These are phyloP conservation scores for Dasyprocta punctata DNA, from an alignment of 2,113 vertebrate genomes.

Conservation along the genomic window DNA sequence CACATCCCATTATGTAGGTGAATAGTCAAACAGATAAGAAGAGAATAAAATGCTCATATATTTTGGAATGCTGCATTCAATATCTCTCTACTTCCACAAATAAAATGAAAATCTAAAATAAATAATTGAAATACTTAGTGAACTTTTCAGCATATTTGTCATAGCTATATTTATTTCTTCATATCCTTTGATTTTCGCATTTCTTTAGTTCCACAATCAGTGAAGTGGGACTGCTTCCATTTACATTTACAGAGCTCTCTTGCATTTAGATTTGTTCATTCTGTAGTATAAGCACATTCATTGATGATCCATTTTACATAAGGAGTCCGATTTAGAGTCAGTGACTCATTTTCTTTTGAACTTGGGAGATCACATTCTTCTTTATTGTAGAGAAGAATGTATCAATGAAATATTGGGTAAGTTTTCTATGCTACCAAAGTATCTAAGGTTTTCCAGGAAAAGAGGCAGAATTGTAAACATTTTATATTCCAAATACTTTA, in stretches of 20 bases:
- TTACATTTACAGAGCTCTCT: constrained; percentile 38
- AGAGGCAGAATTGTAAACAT: not conserved
- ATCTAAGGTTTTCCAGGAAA: constrained; percentile 49
- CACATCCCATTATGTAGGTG: not conserved
- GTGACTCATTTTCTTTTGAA: constrained; percentile 55
- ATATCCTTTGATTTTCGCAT: constrained; percentile 9
- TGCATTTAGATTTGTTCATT: constrained; percentile 50
- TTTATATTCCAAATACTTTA: not conserved
- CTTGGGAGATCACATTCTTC: constrained; percentile 4
- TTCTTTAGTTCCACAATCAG: not conserved
- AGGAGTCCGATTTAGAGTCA: constrained; percentile 19
- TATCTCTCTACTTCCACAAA: not conserved
- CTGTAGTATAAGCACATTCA: constrained; percentile 14
- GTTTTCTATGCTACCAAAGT: constrained; percentile 4
- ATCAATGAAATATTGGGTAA: constrained; percentile 51
- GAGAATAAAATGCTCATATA: constrained; percentile 12
- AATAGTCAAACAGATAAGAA: constrained; percentile 35
- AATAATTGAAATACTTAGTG: constrained; percentile 19
- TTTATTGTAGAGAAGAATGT: not conserved
- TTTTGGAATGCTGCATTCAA: constrained; percentile 29
- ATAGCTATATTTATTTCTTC: not conserved
- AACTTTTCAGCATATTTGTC: not conserved
- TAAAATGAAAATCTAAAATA: constrained; percentile 19
- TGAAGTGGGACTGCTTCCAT: constrained; percentile 1
- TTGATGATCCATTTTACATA: constrained; percentile 42